Evolutionary conservation across 2,888 invertebrate species (phyloP).

Genomic region (Gastrophysa polygoni): DNA sequence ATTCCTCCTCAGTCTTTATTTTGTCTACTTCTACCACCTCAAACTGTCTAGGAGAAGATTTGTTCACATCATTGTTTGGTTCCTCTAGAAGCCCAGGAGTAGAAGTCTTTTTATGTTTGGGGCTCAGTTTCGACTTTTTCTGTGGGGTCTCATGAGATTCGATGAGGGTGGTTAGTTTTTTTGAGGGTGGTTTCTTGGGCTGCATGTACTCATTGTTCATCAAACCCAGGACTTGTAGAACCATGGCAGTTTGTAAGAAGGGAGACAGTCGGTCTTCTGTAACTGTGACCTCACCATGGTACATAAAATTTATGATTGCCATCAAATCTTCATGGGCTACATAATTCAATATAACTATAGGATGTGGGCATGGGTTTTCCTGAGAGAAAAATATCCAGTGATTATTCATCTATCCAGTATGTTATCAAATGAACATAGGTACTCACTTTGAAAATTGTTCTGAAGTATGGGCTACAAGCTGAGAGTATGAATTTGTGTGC

Average conservation of each 20-base stretch:
- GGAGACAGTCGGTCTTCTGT: constrained; percentile 70
- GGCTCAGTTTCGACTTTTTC: constrained; percentile 42
- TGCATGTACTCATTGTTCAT: constrained; percentile 42
- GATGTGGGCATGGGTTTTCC: constrained; percentile 77
- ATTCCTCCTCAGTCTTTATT: constrained; percentile 46
- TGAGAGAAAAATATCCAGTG: constrained; percentile 49
- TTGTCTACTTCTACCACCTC: constrained; percentile 43
- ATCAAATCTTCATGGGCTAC: constrained; percentile 70
- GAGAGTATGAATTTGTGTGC: constrained; percentile 78
- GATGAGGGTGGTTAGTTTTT: constrained; percentile 37
- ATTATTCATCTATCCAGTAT: too few species aligned
- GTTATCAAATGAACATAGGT: too few species aligned
- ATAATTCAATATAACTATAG: constrained; percentile 74
- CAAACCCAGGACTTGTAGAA: constrained; percentile 71
- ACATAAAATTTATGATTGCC: constrained; percentile 73
- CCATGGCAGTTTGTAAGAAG: constrained; percentile 70
- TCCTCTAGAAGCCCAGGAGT: constrained; percentile 14
- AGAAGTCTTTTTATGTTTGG: constrained; percentile 36
- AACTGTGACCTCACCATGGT: constrained; percentile 74
- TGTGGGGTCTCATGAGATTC: constrained; percentile 38
- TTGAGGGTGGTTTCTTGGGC: constrained; percentile 29
- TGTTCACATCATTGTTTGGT: constrained; percentile 21
- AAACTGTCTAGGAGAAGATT: constrained; percentile 26
- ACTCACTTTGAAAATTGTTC: constrained; percentile 72
- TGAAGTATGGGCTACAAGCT: constrained; percentile 77